These are phyloP conservation scores for Drosophila helvetica DNA, from an alignment of 2,888 invertebrate species.

Conservation along the genomic window DNA sequence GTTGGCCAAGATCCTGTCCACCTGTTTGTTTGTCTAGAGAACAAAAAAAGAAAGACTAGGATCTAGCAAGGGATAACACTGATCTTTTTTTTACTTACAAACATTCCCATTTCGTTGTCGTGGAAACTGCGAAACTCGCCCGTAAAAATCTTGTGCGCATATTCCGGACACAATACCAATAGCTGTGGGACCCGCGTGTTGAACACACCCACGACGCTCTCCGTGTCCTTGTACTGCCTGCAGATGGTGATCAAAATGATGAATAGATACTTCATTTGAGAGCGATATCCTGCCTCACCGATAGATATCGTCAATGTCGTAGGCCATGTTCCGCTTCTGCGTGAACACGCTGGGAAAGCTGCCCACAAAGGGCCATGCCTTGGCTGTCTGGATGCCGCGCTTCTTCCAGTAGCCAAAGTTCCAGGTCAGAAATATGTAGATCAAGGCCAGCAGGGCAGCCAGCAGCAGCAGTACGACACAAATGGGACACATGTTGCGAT, in stretches of 20 bases:
- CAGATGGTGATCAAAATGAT: neutral
- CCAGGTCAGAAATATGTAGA: conserved; percentile 74
- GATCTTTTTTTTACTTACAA: conserved; percentile 56
- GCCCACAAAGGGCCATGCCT: conserved; percentile 81
- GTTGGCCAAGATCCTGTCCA: conserved; percentile 84
- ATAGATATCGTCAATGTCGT: conserved; percentile 83
- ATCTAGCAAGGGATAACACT: no score
- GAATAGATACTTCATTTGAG: neutral
- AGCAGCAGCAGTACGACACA: conserved; percentile 29
- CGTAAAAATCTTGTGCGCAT: conserved; percentile 81
- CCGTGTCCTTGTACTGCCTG: conserved; percentile 58
- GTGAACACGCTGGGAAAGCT: conserved; percentile 79
- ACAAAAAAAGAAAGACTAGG: neutral
- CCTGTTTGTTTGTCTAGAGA: conserved; percentile 75
- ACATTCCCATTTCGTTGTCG: conserved; percentile 75
- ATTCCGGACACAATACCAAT: conserved; percentile 81
- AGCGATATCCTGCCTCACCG: conserved; percentile 62
- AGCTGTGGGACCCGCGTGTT: conserved; percentile 80
- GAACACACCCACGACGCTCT: conserved; percentile 83
- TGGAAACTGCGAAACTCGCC: conserved; percentile 83
- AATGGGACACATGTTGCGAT: conserved; percentile 44
- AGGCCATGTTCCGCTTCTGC: conserved; percentile 71
- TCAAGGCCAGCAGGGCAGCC: conserved; percentile 39
- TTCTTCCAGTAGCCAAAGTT: conserved; percentile 83
- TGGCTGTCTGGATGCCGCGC: conserved; percentile 80